Conservation (phyloP, 2,888 invertebrate species). For the Drosophila mimetica region DNA sequence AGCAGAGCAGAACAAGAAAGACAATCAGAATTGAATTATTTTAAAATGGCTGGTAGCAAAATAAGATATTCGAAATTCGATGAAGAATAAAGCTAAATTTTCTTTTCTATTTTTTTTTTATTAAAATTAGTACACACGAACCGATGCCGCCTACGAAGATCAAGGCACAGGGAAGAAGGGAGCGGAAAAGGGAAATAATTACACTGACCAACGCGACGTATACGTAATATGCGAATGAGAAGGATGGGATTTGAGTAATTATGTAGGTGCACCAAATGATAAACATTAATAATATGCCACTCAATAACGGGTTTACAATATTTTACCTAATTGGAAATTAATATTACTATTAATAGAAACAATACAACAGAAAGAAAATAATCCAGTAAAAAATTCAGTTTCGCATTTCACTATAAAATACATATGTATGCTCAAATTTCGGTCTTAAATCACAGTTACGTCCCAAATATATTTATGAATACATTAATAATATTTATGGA, state of each 20-base stretch:
- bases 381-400: not conserved
- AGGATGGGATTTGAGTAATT: constrained; percentile 13
- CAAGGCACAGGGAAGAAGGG: not conserved
- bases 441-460: not conserved
- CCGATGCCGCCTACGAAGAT: constrained; percentile 15
- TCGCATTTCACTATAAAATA: too few relatives aligned
- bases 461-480: too few relatives aligned
- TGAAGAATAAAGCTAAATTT: constrained; percentile 18
- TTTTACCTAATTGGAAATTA: not conserved
- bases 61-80: constrained; percentile 10
- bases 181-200: constrained; percentile 31
- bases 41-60: constrained; percentile 6
- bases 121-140: constrained; percentile 35
- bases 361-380: not conserved
- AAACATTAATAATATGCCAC: not conserved
- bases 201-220: constrained; percentile 18
- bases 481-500: too few relatives aligned
- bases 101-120: constrained; percentile 34
- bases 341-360: too few relatives aligned
- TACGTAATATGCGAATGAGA: constrained; percentile 20
- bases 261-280: constrained; percentile 15
- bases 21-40: constrained; percentile 22
- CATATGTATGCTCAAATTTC: too few relatives aligned
- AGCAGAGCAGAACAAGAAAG: constrained; percentile 13
- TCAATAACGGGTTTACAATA: not conserved